Evolutionary conservation across 2,888 invertebrate species (phyloP).

Genomic region (Anoncus sp.): DNA sequence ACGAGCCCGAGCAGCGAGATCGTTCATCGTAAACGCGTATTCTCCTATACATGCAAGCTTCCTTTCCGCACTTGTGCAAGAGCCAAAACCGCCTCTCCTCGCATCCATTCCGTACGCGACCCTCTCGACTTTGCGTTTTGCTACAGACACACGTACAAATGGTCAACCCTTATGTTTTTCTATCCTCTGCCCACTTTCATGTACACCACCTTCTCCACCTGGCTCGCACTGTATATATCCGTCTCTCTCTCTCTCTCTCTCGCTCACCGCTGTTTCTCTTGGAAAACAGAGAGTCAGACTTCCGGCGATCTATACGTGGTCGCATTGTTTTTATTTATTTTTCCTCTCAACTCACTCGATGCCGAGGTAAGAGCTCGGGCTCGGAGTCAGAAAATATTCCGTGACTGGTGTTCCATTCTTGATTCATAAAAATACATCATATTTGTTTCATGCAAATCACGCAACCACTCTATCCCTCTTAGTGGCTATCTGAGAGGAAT

Average conservation of each 20-base stretch:
- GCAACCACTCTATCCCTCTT: no score
- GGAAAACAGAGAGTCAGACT: conserved; percentile 15
- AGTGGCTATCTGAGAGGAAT: no score
- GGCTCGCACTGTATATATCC: neutral
- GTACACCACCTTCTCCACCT: conserved; percentile 16
- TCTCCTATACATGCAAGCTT: conserved; percentile 24
- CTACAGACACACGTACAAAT: conserved; percentile 23
- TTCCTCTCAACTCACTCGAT: conserved; percentile 44
- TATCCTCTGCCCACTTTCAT: conserved; percentile 26
- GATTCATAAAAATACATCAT: no score
- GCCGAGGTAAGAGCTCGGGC: no score
- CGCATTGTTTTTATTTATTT: conserved; percentile 41
- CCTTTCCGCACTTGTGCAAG: conserved; percentile 29
- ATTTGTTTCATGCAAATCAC: no score
- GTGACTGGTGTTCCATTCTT: no score
- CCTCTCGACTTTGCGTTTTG: conserved; percentile 41
- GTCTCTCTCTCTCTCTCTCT: neutral
- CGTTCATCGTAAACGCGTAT: conserved; percentile 37
- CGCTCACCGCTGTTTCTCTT: neutral
- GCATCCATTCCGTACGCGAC: conserved; percentile 29
- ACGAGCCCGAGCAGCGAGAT: conserved; percentile 47
- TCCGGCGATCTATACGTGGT: conserved; percentile 36
- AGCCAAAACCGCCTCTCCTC: conserved; percentile 49
- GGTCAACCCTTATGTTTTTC: conserved; percentile 52
- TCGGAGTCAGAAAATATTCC: no score